Conservation (phyloP, 1,140 invertebrate genomes). For the Zaprionus ghesquierei region DNA sequence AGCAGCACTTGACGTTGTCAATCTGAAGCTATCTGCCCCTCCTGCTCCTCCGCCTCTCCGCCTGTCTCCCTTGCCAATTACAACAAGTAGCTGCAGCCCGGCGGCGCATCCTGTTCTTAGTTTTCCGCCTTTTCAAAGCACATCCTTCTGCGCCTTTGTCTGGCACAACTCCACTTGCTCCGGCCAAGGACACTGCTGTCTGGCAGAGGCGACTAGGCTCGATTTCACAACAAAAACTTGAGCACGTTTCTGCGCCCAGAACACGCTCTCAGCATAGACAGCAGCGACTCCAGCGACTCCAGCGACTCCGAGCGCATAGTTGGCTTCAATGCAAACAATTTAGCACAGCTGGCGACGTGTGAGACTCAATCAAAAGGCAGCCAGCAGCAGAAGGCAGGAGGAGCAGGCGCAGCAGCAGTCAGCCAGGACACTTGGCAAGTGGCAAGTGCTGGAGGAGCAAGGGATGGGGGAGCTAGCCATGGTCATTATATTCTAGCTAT, state of each 20-base stretch:
- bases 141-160: slow-evolving; percentile 54
- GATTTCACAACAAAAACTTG: slow-evolving; percentile 79
- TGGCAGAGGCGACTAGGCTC: slow-evolving; percentile 62
- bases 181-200: slow-evolving; percentile 36
- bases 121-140: slow-evolving; percentile 66
- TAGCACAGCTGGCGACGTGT: slow-evolving; percentile 61
- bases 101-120: slow-evolving; percentile 69
- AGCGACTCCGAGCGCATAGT: slow-evolving; percentile 17
- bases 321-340: slow-evolving; percentile 71
- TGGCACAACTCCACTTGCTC: slow-evolving; percentile 34
- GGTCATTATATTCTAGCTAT: background rate
- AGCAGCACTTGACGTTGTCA: background rate
- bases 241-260: slow-evolving; percentile 52
- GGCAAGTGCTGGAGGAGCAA: too few species aligned
- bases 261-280: background rate
- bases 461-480: background rate
- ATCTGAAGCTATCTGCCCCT: background rate
- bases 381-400: slow-evolving; percentile 11
- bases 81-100: slow-evolving; percentile 60
- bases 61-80: slow-evolving; percentile 52
- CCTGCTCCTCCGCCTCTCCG: background rate
- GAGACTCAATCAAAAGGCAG: slow-evolving; percentile 75
- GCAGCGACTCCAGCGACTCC: background rate
- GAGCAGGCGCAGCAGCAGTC: background rate
- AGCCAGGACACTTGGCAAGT: background rate